Conservation (phyloP, 2,113 vertebrate genomes). For the Bothrops jararaca region DNA sequence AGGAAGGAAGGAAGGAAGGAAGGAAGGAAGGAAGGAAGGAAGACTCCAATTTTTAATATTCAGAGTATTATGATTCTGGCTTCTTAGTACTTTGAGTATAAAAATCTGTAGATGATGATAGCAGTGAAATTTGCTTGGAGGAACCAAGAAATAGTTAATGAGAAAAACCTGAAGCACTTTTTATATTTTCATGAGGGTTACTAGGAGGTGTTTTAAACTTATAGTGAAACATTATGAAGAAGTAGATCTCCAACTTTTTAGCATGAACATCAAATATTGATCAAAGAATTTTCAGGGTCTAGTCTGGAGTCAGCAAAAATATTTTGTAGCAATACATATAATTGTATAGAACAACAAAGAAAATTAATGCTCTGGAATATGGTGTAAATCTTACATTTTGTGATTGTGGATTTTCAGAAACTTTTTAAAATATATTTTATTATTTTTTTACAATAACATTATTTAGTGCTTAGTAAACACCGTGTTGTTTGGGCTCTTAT, state of each 20-base stretch:
- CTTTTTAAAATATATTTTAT: not conserved
- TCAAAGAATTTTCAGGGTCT: not conserved
- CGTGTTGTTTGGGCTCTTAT: too few species aligned
- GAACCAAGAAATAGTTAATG: not conserved
- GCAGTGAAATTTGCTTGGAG: not conserved
- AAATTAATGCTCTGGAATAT: not conserved
- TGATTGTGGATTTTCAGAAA: not conserved
- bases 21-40: not conserved
- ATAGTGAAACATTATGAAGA: not conserved
- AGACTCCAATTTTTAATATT: not conserved
- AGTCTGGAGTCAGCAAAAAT: not conserved
- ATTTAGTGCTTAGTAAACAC: too few species aligned
- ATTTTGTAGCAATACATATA: not conserved
- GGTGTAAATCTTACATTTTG: not conserved
- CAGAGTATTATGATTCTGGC: not conserved
- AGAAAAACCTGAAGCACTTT: not conserved
- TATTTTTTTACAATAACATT: too few species aligned
- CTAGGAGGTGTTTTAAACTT: not conserved
- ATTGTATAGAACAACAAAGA: not conserved
- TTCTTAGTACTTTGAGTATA: constrained; percentile 8
- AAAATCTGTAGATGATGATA: constrained; percentile 14
- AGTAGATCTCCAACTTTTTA: not conserved
- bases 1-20: not conserved
- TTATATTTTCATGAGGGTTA: not conserved
- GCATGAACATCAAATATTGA: not conserved